Evolutionary conservation across 2,113 vertebrate genomes (phyloP), one percentile per base, ranked within the genome.

Genomic region (Elaphurus davidianus): DNA sequence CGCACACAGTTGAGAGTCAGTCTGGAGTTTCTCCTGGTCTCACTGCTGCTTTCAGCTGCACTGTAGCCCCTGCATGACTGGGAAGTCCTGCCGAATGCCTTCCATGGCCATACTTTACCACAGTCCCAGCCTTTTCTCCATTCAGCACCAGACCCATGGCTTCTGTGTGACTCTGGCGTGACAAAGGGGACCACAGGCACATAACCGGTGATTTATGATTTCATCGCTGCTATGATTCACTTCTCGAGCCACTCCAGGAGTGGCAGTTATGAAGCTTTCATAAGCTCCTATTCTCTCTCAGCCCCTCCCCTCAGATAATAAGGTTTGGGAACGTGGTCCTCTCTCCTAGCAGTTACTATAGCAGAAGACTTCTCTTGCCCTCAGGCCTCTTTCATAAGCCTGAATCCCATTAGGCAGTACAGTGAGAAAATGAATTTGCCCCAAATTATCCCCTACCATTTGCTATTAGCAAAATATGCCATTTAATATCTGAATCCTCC

Each of bases 351-450:
- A 81, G 60, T 64, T 62, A 36, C 67, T 21, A 59, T 36, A 28
- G 28, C 54, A 2, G n/a, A 84, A 7, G n/a, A 11, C 23, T 10
- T 74, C 40, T 76, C 30, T 30, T 71, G 87, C 91, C 79, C 45
- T 60, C 23, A 76, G 86, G 91, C 55, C 52, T 93, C 45, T 93
- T 90, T 95, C 81, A 59, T 78, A 87, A 95, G 71, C 94, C 40
- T 19, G 76, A 92, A 67, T 90, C 91, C 60, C 62, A 60, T 94
- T 87, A 92, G 36, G 54, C 11, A 6, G 7, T 19, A n/a, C 2
- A 47, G 71, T 23, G 87, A 74, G 84, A 96, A 76, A 76, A 86
- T 84, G 83, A 92, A 90, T 90, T 92, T 0, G 0, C 33, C 86
- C 81, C 89, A 36, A 82, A 87, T 79, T 78, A 87, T 87, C n/a